A percentile compares a stretch with the other conserved stretches of the same genome.
phyloP scores from a whole-genome alignment of 1,140 invertebrate genomes.

The Microvelia longipes region DNA sequence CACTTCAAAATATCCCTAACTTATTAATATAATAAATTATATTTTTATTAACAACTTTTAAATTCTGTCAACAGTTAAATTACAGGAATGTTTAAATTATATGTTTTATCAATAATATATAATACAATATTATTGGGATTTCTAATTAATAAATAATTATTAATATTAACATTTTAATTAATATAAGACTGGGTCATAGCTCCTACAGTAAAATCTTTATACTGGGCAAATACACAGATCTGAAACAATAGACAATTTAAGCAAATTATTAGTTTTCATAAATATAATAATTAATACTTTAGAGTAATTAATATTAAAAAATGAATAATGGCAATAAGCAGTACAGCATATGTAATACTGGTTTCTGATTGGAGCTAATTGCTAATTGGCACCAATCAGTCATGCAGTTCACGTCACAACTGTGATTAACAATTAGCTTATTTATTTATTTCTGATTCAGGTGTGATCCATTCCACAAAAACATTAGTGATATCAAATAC shows the following conservation, averaged over 20 bases:
- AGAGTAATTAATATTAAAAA: background rate
- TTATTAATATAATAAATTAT: too few species aligned
- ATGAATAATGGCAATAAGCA: background rate
- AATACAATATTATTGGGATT: too few species aligned
- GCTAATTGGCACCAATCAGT: background rate
- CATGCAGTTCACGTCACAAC: background rate
- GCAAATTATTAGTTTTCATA: background rate
- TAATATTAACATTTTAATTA: too few species aligned
- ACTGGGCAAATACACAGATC: conserved; percentile 80
- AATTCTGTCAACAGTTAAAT: too few species aligned
- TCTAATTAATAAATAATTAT: too few species aligned
- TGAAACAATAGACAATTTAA: conserved; percentile 36
- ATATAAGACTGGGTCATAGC: conserved; percentile 10
- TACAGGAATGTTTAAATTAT: too few species aligned
- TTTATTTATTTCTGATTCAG: too few species aligned
- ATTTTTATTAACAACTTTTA: too few species aligned
- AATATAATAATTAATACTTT: background rate
- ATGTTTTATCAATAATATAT: too few species aligned
- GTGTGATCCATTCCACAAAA: too few species aligned
- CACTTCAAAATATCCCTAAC: too few species aligned
- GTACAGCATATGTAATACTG: background rate
- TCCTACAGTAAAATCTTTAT: conserved; percentile 55
- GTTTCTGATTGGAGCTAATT: background rate
- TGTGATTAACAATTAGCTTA: background rate
- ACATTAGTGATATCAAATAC: too few species aligned